Evolutionary conservation across 2,113 vertebrate species (phyloP).

Genomic region (Oncorhynchus tshawytscha): DNA sequence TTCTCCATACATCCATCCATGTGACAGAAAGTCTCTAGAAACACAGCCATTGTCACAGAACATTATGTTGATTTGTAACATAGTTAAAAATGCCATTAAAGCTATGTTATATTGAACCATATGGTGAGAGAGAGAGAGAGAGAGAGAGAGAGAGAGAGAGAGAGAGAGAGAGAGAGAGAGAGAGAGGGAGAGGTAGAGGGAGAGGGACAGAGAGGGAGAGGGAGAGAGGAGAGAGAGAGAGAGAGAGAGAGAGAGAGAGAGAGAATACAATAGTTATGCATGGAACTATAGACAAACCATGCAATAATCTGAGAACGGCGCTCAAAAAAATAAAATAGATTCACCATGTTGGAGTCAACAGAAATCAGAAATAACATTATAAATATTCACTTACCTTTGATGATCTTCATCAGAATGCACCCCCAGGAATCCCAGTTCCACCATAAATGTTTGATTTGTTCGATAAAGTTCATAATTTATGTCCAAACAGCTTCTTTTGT

Average conservation of each 20-base stretch:
- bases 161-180: neutral
- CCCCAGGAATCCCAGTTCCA: too few species aligned
- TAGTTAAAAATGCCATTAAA: constrained; percentile 66
- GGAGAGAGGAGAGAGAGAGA: neutral
- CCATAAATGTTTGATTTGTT: too few species aligned
- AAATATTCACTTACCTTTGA: too few species aligned
- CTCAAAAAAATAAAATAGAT: too few species aligned
- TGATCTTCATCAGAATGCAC: too few species aligned
- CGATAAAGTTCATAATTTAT: too few species aligned
- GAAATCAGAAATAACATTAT: too few species aligned
- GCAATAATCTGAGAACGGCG: too few species aligned
- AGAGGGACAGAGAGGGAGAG: constrained; percentile 13
- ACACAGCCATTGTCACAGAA: constrained; percentile 46
- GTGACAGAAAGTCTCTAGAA: constrained; percentile 33
- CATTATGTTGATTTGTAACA: constrained; percentile 59
- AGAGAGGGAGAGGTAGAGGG: neutral
- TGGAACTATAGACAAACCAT: too few species aligned
- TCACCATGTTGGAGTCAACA: too few species aligned
- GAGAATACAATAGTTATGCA: too few species aligned
- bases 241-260: neutral
- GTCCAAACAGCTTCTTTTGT: too few species aligned
- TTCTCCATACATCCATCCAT: constrained; percentile 23
- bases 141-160: constrained; percentile 7
- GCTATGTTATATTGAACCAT: constrained; percentile 45
- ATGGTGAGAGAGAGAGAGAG: constrained; percentile 46